Evolutionary conservation across 37 sponge, comb jelly and placozoan species (phyloP).

Genomic region (Beroe forskalii): DNA sequence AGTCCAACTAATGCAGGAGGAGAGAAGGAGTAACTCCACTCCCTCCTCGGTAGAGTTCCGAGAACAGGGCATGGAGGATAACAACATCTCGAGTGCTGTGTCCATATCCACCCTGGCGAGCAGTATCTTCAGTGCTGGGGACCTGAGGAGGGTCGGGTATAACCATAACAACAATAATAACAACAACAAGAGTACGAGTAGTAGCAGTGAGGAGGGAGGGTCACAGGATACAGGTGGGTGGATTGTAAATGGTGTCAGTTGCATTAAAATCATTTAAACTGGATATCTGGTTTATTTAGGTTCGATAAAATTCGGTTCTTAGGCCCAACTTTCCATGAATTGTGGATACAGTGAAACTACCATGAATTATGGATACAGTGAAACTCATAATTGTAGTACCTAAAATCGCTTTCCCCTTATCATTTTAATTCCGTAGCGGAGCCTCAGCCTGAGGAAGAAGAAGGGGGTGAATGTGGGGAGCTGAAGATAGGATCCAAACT

Average conservation of each 20-base stretch:
- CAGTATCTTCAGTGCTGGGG: slow-evolving; percentile 64
- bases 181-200: not conserved
- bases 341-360: too few species aligned
- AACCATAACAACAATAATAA: not conserved
- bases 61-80: not conserved
- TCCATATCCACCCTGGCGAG: slow-evolving; percentile 60
- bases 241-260: too few species aligned
- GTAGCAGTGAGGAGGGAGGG: not conserved
- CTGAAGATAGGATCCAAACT: slow-evolving; percentile 36
- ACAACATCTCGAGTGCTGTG: slow-evolving; percentile 33
- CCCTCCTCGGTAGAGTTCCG: slow-evolving; percentile 56
- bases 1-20: slow-evolving; percentile 49
- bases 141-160: slow-evolving; percentile 28
- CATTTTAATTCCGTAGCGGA: too few species aligned
- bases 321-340: too few species aligned
- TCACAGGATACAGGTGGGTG: slow-evolving; percentile 40
- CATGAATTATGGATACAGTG: too few species aligned
- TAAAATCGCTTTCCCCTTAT: too few species aligned
- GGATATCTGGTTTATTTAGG: too few species aligned
- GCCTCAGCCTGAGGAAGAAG: not conserved
- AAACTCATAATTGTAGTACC: too few species aligned
- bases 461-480: not conserved
- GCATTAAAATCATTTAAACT: too few species aligned
- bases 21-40: slow-evolving; percentile 32
- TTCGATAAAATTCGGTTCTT: too few species aligned